Conservation (phyloP, 2,888 invertebrate genomes). For the Hydrotaea diabolus region DNA sequence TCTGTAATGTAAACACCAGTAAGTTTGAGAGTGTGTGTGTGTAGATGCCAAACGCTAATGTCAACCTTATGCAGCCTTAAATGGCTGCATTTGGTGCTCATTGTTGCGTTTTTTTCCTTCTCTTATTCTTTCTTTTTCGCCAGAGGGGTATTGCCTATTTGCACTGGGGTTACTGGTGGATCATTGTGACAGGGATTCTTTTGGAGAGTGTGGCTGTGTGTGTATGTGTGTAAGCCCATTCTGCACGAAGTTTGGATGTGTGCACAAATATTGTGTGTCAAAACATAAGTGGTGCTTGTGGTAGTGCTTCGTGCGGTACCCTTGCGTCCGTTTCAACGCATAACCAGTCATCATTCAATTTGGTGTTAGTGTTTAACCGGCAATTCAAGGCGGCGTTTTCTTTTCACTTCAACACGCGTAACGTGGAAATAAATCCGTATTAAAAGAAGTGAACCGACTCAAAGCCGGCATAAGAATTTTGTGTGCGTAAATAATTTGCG, state of each 20-base stretch:
- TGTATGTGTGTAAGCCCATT: constrained; percentile 44
- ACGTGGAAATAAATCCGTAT: constrained; percentile 50
- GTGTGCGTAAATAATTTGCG: constrained; percentile 42
- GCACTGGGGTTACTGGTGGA: constrained; percentile 71
- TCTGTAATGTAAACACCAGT: constrained; percentile 19
- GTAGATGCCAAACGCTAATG: constrained; percentile 67
- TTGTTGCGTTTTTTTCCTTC: constrained; percentile 61
- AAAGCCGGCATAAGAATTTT: constrained; percentile 19
- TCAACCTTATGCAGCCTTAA: constrained; percentile 74
- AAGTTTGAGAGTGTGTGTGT: constrained; percentile 48
- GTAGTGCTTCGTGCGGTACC: constrained; percentile 66
- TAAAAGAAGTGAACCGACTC: background rate
- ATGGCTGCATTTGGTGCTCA: constrained; percentile 62
- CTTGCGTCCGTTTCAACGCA: constrained; percentile 70
- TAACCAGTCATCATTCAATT: constrained; percentile 60
- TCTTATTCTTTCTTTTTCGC: constrained; percentile 53
- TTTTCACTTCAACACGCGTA: constrained; percentile 54
- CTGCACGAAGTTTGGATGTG: constrained; percentile 52
- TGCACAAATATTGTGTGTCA: constrained; percentile 67
- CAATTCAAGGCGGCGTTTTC: constrained; percentile 77
- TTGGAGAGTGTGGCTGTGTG: constrained; percentile 52
- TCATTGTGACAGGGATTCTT: constrained; percentile 52
- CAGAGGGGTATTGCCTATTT: constrained; percentile 73
- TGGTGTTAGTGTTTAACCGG: constrained; percentile 78
- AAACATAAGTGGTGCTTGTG: constrained; percentile 61